Evolutionary conservation across 2,113 vertebrate genomes (phyloP).

Genomic region (Chamaetylas fuelleborni): DNA sequence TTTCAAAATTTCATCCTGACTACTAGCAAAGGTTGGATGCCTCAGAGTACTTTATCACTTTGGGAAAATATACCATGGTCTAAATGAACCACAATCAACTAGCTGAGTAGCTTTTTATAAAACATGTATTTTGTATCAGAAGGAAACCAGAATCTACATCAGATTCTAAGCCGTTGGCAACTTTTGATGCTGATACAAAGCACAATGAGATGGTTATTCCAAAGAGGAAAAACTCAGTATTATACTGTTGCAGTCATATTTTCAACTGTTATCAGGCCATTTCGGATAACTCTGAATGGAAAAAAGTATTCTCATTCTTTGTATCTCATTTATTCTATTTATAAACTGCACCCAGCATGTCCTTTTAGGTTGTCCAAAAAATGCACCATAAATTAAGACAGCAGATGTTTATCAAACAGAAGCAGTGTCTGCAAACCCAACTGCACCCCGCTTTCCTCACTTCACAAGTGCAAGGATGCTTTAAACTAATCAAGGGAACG

Average conservation of each 20-base stretch:
- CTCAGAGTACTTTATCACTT: background rate
- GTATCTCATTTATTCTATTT: background rate
- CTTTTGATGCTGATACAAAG: background rate
- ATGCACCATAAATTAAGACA: background rate
- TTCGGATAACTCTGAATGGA: background rate
- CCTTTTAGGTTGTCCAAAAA: background rate
- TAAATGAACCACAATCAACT: background rate
- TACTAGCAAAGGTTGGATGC: background rate
- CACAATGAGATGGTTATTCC: background rate
- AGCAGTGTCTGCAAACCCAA: background rate
- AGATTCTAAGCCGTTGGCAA: background rate
- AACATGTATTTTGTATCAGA: background rate
- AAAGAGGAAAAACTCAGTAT: background rate
- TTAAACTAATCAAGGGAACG: background rate
- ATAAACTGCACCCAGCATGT: background rate
- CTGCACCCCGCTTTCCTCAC: background rate
- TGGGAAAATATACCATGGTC: background rate
- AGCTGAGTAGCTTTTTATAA: background rate
- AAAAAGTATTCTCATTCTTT: background rate
- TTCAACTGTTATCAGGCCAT: background rate
- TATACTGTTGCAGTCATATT: background rate
- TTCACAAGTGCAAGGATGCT: background rate
- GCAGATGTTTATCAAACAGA: conserved; percentile 16
- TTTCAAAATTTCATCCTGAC: background rate
- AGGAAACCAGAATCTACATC: background rate